Evolutionary conservation across 2,113 vertebrate genomes (phyloP).

Genomic region (Stigmatopora nigra): DNA sequence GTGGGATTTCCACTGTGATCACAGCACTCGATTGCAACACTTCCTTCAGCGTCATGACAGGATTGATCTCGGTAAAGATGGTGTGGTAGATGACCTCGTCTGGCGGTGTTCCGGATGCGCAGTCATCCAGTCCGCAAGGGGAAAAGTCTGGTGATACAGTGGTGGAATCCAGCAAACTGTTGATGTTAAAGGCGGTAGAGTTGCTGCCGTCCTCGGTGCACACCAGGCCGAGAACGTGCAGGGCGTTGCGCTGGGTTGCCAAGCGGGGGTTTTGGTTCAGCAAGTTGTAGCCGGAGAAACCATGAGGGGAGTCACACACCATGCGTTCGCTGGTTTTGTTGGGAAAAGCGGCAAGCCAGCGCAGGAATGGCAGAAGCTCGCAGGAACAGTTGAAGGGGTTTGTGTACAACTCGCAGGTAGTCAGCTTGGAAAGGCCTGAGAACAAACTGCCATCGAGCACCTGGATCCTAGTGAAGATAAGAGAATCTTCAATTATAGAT

Average conservation of each 20-base stretch:
- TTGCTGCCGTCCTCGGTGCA: constrained; percentile 74
- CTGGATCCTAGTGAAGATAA: constrained; percentile 73
- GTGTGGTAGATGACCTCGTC: constrained; percentile 76
- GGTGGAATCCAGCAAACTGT: constrained; percentile 60
- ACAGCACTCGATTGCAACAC: constrained; percentile 77
- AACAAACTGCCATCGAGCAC: constrained; percentile 85
- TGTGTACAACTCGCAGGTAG: constrained; percentile 92
- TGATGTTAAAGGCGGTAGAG: constrained; percentile 65
- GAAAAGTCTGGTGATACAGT: constrained; percentile 73
- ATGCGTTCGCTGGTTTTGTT: constrained; percentile 90
- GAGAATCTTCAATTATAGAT: not conserved
- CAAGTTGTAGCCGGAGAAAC: constrained; percentile 85
- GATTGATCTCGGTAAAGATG: constrained; percentile 69
- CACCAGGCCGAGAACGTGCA: constrained; percentile 81
- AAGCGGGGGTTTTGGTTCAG: constrained; percentile 81
- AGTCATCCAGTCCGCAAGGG: constrained; percentile 83
- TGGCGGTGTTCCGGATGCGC: constrained; percentile 80
- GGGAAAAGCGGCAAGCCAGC: constrained; percentile 87
- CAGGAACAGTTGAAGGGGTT: constrained; percentile 98
- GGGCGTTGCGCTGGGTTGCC: constrained; percentile 80
- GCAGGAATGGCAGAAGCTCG: constrained; percentile 87
- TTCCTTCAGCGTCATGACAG: constrained; percentile 80
- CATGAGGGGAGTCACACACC: constrained; percentile 87
- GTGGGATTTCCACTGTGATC: constrained; percentile 84
- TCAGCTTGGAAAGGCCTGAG: constrained; percentile 78